Conservation (phyloP, 1,140 invertebrate genomes). For the Anoplophora glabripennis region DNA sequence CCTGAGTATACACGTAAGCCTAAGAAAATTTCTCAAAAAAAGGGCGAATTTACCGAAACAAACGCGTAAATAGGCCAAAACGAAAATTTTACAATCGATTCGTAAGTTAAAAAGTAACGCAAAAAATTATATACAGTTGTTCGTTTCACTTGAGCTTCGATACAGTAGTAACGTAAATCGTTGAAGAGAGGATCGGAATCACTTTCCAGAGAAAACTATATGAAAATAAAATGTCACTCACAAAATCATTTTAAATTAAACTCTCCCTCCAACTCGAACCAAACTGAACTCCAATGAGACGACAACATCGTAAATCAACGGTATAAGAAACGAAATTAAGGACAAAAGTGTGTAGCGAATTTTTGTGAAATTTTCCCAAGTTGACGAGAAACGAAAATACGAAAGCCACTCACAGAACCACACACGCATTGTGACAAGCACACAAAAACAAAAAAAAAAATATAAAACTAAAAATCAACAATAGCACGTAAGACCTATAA, state of each 20-base stretch:
- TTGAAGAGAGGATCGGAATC: no score
- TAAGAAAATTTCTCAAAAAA: slow-evolving; percentile 18
- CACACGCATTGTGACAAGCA: neutral
- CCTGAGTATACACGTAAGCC: slow-evolving; percentile 33
- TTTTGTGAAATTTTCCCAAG: neutral
- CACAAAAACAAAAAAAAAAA: slow-evolving; percentile 18
- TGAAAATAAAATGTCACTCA: no score
- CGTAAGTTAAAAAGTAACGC: neutral
- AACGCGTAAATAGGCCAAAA: neutral
- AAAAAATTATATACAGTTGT: no score
- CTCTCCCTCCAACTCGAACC: no score
- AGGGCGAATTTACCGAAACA: slow-evolving; percentile 7
- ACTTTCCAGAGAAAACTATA: no score
- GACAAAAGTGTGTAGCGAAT: neutral
- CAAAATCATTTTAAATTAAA: no score
- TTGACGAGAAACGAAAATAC: neutral
- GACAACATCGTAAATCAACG: no score
- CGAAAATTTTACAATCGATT: no score
- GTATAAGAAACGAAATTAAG: no score
- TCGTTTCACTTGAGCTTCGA: no score
- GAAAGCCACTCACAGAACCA: slow-evolving; percentile 11
- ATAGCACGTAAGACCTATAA: slow-evolving; percentile 14
- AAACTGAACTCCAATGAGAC: no score
- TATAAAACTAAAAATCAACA: slow-evolving; percentile 19
- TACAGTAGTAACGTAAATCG: no score